phyloP scores from a whole-genome alignment of 1,140 invertebrate genomes.

The Calosoma granatense region DNA sequence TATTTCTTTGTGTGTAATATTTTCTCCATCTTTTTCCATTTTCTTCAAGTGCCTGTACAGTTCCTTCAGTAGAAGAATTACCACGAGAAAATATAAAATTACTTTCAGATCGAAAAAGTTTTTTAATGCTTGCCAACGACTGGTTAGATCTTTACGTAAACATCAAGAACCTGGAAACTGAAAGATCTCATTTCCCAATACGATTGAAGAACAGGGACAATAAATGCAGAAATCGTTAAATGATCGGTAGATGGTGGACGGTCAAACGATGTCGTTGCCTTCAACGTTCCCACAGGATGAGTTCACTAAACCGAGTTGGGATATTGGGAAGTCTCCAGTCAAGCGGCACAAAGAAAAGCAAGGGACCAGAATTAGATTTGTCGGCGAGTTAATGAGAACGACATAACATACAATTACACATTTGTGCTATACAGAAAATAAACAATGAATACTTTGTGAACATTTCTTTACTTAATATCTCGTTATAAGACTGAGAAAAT shows the following conservation, averaged over 20 bases:
- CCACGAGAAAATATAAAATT: slow-evolving; percentile 4
- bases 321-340: too few relatives aligned
- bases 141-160: background rate
- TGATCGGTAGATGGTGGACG: background rate
- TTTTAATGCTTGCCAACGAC: background rate
- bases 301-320: too few relatives aligned
- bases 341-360: too few relatives aligned
- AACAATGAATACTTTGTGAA: too few relatives aligned
- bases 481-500: too few relatives aligned
- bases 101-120: background rate
- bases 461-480: too few relatives aligned
- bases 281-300: background rate
- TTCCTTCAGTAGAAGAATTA: slow-evolving; percentile 1
- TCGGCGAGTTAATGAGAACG: too few relatives aligned
- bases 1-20: slow-evolving; percentile 5
- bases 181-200: background rate
- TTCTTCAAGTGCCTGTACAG: background rate
- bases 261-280: too few relatives aligned
- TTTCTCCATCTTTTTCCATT: slow-evolving; percentile 7
- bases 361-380: too few relatives aligned
- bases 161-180: background rate
- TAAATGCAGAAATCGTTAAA: background rate
- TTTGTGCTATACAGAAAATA: too few relatives aligned
- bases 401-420: too few relatives aligned
- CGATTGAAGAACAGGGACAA: background rate